These are phyloP conservation scores for Bimastos eiseni DNA, from an alignment of 2,888 invertebrate genomes.

Conservation along the genomic window DNA sequence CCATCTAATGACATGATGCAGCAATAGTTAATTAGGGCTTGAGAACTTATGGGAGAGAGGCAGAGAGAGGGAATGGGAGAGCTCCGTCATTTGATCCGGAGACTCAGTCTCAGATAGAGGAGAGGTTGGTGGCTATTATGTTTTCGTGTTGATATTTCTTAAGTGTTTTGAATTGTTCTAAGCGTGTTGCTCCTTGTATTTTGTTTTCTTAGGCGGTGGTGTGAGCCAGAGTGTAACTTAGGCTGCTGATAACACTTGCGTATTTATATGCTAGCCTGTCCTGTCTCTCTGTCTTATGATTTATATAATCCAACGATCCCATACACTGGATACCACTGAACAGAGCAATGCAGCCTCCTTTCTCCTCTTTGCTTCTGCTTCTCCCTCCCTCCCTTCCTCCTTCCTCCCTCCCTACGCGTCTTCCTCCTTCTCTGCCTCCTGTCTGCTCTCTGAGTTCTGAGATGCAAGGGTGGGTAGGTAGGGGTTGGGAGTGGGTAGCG, in stretches of 20 bases:
- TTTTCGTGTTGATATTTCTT: constrained; percentile 8
- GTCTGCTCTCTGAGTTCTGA: neutral
- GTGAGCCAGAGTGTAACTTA: neutral
- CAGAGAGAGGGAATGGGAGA: neutral
- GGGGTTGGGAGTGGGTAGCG: neutral
- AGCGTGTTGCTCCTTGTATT: constrained; percentile 16
- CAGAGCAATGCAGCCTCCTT: neutral
- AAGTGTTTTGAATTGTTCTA: constrained; percentile 20
- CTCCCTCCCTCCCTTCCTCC: neutral
- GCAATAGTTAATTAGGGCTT: neutral
- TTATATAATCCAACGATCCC: constrained; percentile 1
- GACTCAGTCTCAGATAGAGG: neutral
- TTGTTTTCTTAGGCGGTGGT: constrained; percentile 16
- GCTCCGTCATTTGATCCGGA: neutral
- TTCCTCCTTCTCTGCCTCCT: neutral
- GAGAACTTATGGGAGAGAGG: neutral
- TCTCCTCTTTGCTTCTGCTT: neutral
- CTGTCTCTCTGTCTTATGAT: constrained; percentile 25
- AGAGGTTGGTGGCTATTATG: neutral
- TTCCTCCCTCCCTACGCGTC: neutral
- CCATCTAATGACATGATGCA: neutral
- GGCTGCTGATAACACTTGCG: constrained; percentile 22
- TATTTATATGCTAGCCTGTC: constrained; percentile 31
- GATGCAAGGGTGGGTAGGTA: constrained; percentile 3
- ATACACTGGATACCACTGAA: neutral